Base-by-base conservation (phyloP, 1,140 invertebrate genomes). In the Euura saliciscinereae region DNA sequence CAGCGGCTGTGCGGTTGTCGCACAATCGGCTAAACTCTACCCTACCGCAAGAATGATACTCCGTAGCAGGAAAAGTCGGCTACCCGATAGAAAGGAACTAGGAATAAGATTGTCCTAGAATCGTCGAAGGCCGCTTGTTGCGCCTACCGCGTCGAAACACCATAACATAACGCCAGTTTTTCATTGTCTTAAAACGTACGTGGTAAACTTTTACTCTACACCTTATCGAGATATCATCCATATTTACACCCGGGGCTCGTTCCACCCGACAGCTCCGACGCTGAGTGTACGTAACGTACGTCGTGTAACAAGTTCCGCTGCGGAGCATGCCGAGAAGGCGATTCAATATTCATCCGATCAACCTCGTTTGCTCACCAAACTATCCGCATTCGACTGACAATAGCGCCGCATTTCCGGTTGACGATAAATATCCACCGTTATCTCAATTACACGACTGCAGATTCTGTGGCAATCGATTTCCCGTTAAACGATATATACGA, bases 71-170 rank as follows among this genome's bases (percentile, higher is more conserved):
- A 59, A 59, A 59, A 59, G 3, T 59, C 8, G 51, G 10, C 51
- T 59, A 59, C 51, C 51, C 13, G 51, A 59, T 59, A 59, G 51
- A 59, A 59, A 59, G 51, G 51, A 28, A 28, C 51, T 59, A n/a
- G 51, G 8, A 59, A 8, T 59, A 59, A 59, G 51, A 59, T 59
- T 59, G 51, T 59, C 51, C 51, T 59, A 59, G 51, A 59, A 59
- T 59, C 51, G 5, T 59, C 51, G 51, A 59, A 59, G 51, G 51
- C 51, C 51, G 51, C 6, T 11, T n/a, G 51, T 59, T n/a, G 51
- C 51, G 10, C 51, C 8, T 8, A n/a, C 51, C 51, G 51, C 10
- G 13, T 8, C 13, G 51, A 59, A 59, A 59, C 51, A 59, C 51
- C 51, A 59, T 59, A 59, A 59, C 28, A 28, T 59, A 59, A 59